Conservation (phyloP, 2,888 invertebrate species). For the Acheta domesticus region DNA sequence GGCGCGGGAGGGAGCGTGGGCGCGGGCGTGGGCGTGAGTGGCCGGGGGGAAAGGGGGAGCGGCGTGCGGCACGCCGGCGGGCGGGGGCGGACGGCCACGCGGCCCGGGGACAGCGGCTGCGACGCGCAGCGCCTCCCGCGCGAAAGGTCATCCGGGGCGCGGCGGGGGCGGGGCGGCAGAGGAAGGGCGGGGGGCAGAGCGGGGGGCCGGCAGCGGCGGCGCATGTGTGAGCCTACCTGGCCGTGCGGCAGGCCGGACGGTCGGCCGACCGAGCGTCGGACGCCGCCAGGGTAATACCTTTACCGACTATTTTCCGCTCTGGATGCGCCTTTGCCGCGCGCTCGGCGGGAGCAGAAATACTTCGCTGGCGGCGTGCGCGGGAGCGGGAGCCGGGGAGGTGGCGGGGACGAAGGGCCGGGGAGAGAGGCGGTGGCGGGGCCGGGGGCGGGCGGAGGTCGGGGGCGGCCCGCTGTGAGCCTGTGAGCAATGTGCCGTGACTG, state of each 20-base stretch:
- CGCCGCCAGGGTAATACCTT: background rate
- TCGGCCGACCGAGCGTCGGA: background rate
- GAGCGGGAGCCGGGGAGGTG: background rate
- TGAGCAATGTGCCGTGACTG: constrained; percentile 9
- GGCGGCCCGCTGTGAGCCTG: background rate
- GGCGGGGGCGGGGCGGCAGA: background rate
- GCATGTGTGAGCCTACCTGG: background rate
- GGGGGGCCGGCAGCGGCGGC: background rate
- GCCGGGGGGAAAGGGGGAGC: no score
- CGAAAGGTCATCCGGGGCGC: background rate
- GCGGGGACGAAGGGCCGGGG: background rate
- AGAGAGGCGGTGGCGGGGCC: background rate
- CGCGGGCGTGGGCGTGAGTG: no score
- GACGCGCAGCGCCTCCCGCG: background rate
- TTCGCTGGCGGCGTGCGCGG: background rate
- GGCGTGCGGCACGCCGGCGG: no score
- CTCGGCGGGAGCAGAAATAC: constrained; percentile 3
- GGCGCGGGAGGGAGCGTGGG: no score
- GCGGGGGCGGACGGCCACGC: no score
- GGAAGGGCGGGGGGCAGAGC: background rate
- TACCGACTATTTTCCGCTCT: constrained; percentile 8
- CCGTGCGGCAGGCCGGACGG: background rate
- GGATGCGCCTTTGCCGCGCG: background rate
- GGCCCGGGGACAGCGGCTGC: no score
- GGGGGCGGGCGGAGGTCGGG: background rate